Conservation (phyloP, 2,797 vertebrate species). For the Pipistrellus pipistrellus region DNA sequence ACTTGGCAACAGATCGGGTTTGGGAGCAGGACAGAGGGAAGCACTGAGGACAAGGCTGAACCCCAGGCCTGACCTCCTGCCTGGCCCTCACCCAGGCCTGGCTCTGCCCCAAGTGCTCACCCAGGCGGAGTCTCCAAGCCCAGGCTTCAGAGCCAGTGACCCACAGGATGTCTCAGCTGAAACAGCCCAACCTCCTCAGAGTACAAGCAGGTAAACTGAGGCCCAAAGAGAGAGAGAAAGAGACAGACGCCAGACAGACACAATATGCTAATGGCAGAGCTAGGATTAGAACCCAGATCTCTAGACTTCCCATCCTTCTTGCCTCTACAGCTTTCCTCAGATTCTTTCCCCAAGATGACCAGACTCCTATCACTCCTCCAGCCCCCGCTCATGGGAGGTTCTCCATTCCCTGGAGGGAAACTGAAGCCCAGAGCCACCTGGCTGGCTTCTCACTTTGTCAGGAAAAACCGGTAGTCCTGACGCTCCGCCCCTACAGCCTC, state of each 20-base stretch:
- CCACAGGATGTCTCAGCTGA: neutral
- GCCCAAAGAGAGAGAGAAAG: neutral
- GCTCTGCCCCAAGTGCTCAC: neutral
- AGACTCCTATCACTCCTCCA: neutral
- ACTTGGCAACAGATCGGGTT: neutral
- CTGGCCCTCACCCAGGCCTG: neutral
- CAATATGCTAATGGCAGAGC: neutral
- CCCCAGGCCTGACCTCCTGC: neutral
- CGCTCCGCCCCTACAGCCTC: neutral
- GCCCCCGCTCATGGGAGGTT: neutral
- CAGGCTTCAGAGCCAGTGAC: neutral
- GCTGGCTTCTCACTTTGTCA: neutral
- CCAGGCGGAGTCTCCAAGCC: neutral
- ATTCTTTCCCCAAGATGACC: neutral
- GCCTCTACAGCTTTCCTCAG: neutral
- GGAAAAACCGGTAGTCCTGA: neutral
- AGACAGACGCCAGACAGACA: neutral
- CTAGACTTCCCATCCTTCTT: neutral
- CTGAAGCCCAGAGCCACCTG: neutral
- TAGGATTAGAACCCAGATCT: neutral
- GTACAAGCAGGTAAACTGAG: slow-evolving; percentile 42
- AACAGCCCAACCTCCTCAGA: neutral
- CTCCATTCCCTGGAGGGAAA: neutral
- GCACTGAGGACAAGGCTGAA: neutral
- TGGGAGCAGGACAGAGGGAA: neutral